Evolutionary conservation across 2,113 vertebrate species (phyloP), one percentile per base, ranked within the genome.

Genomic region (Callipepla californica): DNA sequence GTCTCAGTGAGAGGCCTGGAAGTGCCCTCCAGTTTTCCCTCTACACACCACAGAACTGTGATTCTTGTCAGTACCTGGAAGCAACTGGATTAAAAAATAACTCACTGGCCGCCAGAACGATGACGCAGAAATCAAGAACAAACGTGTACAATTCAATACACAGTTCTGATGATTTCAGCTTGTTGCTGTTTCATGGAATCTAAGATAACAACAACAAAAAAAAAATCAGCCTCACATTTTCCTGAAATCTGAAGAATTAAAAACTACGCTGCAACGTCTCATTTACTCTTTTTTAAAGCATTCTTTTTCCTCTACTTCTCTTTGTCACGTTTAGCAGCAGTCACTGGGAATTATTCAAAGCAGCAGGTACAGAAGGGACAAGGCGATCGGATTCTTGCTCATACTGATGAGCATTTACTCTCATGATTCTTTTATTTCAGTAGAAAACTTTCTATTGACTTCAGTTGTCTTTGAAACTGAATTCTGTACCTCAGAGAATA

Each of bases 381-480:
- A 17, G 65, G 68, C 47, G 57, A 91, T 83, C 7, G 1, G 87
- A 70, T 83, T 83, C 57, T 83, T 57, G n/a, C 67, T 80, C 23
- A 3, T 38, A 57, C 72, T 55, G 73, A 77, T 34, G 32, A 78
- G 44, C 58, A 4, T 89, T 94, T 92, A 89, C 77, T 78, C 93
- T 87, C 87, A 90, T 78, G 26, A 86, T 65, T 90, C 83, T 90
- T 94, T 92, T 26, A 93, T 80, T 96, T 87, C 95, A 74, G 44
- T 51, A 18, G 81, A 91, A 92, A 93, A 94, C 76, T 79, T 92
- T 69, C 89, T 89, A 80, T 61, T 90, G 93, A 92, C 93, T 94
- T 94, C 67, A 90, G 55, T 8, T 75, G 91, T 78, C 91, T 96
- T 75, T 77, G 72, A 87, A 95, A 92, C n/a, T 89, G 91, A 83